Conservation (phyloP, 2,797 vertebrate species). For the Salmo trutta region DNA sequence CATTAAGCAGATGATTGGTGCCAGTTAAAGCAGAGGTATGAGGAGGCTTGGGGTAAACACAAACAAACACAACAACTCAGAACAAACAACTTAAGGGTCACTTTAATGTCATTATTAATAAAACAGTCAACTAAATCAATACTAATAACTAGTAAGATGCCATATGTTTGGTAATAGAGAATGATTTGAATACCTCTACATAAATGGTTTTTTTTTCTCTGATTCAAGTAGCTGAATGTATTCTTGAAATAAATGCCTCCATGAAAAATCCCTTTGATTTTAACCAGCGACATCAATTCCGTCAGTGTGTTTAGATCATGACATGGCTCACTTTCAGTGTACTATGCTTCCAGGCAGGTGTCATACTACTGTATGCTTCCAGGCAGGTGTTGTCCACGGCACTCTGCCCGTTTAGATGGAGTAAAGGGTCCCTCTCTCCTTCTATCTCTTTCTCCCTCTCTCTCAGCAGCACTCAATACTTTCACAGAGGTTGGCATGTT, state of each 20-base stretch:
- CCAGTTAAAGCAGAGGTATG: slow-evolving; percentile 76
- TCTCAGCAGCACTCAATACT: not conserved
- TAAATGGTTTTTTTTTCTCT: not conserved
- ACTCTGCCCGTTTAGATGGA: not conserved
- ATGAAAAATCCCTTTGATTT: not conserved
- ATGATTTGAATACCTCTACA: not conserved
- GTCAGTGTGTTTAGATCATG: not conserved
- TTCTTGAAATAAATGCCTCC: not conserved
- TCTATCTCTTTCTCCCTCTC: not conserved
- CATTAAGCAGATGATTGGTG: slow-evolving; percentile 82
- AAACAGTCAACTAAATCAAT: slow-evolving; percentile 7
- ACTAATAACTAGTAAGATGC: not conserved
- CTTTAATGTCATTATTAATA: not conserved
- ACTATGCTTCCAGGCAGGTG: not conserved
- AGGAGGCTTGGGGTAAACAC: not conserved
- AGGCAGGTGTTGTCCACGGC: not conserved
- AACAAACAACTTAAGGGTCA: not conserved
- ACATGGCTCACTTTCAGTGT: not conserved
- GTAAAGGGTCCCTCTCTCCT: not conserved
- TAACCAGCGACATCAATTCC: not conserved
- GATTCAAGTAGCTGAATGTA: not conserved
- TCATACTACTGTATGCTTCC: not conserved
- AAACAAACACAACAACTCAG: not conserved
- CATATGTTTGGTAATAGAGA: not conserved
- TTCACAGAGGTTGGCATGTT: not conserved